Evolutionary conservation across 2,888 invertebrate genomes (phyloP).

Genomic region (Agonopterix arenella): DNA sequence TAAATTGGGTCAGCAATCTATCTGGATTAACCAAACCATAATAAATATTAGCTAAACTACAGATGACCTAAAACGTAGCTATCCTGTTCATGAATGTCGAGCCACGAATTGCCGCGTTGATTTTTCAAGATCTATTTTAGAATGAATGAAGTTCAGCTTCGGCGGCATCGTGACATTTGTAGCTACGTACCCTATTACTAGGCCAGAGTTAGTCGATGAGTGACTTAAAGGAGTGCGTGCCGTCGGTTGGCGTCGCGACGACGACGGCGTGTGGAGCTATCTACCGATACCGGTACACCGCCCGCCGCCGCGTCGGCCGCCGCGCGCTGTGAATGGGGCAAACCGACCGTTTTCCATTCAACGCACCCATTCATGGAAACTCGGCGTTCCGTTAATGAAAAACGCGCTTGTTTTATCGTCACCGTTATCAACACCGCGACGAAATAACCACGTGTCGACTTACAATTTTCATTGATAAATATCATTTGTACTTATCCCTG

Average conservation of each 20-base stretch:
- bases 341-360: constrained; percentile 67
- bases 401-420: constrained; percentile 53
- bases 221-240: constrained; percentile 14
- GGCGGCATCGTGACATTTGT: constrained; percentile 4
- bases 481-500: constrained; percentile 2
- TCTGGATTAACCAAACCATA: too few species aligned
- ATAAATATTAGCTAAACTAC: too few species aligned
- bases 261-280: constrained; percentile 8
- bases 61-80: too few species aligned
- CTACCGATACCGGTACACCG: constrained; percentile 10
- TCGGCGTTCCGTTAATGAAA: constrained; percentile 68
- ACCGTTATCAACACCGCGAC: constrained; percentile 43
- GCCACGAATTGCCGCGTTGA: background rate
- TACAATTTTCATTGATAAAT: constrained; percentile 50
- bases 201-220: constrained; percentile 16
- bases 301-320: constrained; percentile 12
- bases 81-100: too few species aligned
- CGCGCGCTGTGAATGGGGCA: constrained; percentile 51
- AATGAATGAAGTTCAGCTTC: constrained; percentile 15
- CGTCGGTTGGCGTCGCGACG: constrained; percentile 21
- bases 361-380: constrained; percentile 71
- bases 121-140: constrained; percentile 7
- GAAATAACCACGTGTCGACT: constrained; percentile 38
- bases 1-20: too few species aligned
- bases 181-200: constrained; percentile 10